Base-by-base conservation (phyloP, 30 jellyfish, hydroid and myxozoan genomes). In the Turritopsis dohrnii region DNA sequence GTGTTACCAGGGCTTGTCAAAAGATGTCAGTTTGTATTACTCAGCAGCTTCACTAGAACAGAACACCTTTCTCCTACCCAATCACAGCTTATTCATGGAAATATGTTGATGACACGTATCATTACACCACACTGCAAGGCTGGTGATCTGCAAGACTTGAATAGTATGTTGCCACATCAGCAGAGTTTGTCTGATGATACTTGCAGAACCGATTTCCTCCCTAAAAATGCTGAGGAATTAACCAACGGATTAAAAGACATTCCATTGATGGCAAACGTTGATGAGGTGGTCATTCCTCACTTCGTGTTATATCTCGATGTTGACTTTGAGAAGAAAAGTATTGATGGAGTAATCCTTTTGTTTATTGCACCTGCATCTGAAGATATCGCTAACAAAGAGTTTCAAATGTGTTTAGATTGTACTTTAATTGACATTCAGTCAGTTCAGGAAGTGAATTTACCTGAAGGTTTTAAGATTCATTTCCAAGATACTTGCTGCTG, bases 201-300 rank as follows among this genome's bases (percentile, higher is more conserved):
- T 41, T 13, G 60, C 13, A 13, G 13, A 5, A 41, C 60, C 13
- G 60, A 41, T 41, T 41, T 41, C 60, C 5, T 41, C 60, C 60
- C 60, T 3, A 41, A 17, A 66, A 9, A 66, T n/a, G 65, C 65
- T 24, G 83, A 74, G 9, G 83, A n/a, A 1, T 74, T 74, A 74
- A 29, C 53, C 7, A 27, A 22, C 9, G 72, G 28, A 29, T 69
- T 84, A 20, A 83, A 80, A 81, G 96, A 89, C 29, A 86, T 88
- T 0, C 97, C 97, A 16, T 65, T 91, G 65, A 87, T 91, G 96
- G 96, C 97, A 18, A 91, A 91, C 52, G 97, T 91, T 7, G 91
- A 91, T 79, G 96, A 91, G 41, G 96, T 91, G 26, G 80, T 91
- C 22, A 88, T 91, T 26, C 53, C 65, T 21, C 97, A 91, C 69